Conservation (phyloP, 2,888 invertebrate species). For the Oxycera nigricornis region DNA sequence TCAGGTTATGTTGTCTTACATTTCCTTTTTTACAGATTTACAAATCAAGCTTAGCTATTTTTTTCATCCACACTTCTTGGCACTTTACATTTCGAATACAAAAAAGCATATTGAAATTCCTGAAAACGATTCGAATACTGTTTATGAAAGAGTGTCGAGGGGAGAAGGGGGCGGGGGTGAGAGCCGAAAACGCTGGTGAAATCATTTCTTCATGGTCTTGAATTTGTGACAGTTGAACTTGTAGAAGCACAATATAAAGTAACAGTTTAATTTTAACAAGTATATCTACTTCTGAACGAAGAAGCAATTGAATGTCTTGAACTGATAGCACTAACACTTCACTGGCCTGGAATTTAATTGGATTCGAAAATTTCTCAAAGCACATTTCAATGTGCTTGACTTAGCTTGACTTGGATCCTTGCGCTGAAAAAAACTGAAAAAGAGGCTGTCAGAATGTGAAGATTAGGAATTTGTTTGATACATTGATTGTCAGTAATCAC, state of each 20-base stretch:
- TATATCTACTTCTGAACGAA: not conserved
- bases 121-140: constrained; percentile 24
- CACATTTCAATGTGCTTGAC: too few species aligned
- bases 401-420: not conserved
- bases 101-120: constrained; percentile 29
- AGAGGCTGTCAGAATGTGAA: not conserved
- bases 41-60: not conserved
- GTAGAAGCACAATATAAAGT: not conserved
- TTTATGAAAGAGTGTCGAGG: not conserved
- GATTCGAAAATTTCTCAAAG: constrained; percentile 28
- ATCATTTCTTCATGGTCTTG: too few species aligned
- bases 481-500: constrained; percentile 11
- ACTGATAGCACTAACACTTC: constrained; percentile 21
- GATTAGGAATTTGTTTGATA: constrained; percentile 10
- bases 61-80: not conserved
- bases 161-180: too few species aligned
- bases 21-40: not conserved
- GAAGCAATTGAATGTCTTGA: not conserved
- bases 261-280: not conserved
- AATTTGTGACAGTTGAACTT: not conserved
- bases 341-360: constrained; percentile 34
- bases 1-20: too few species aligned
- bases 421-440: not conserved
- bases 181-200: too few species aligned
- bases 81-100: not conserved